Evolutionary conservation across 2,888 invertebrate genomes (phyloP).

Genomic region (Sesamia inferens): DNA sequence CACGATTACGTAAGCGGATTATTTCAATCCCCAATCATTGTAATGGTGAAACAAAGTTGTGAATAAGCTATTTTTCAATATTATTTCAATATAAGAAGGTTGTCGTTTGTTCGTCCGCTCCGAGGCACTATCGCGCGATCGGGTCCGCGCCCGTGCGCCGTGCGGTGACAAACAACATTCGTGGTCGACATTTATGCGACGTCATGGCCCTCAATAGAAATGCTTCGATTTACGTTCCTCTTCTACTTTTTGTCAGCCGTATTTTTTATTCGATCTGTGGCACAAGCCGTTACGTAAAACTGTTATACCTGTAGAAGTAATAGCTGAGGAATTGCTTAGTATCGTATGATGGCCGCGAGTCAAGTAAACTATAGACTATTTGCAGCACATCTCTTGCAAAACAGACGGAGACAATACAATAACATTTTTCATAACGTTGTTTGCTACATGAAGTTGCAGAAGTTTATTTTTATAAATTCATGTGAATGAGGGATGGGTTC

Average conservation of each 20-base stretch:
- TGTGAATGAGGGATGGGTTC: conserved; percentile 37
- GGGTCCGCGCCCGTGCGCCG: conserved; percentile 63
- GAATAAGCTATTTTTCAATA: conserved; percentile 78
- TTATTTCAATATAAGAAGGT: conserved; percentile 73
- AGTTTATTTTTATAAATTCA: conserved; percentile 47
- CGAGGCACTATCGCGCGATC: conserved; percentile 80
- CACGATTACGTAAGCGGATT: conserved; percentile 59
- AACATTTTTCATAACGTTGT: conserved; percentile 48
- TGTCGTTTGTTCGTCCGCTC: conserved; percentile 67
- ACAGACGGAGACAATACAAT: conserved; percentile 47
- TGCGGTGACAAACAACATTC: conserved; percentile 88
- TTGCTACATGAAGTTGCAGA: conserved; percentile 42
- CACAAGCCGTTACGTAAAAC: conserved; percentile 73
- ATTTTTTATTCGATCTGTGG: conserved; percentile 77
- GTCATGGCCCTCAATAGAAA: conserved; percentile 88
- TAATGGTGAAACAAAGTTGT: conserved; percentile 70
- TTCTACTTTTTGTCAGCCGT: conserved; percentile 79
- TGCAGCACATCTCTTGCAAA: conserved; percentile 34
- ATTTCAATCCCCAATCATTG: conserved; percentile 59
- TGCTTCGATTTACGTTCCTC: conserved; percentile 84
- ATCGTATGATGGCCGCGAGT: conserved; percentile 33
- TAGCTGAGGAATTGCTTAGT: conserved; percentile 42
- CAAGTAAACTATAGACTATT: conserved; percentile 38
- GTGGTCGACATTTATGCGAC: conserved; percentile 84
- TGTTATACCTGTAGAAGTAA: conserved; percentile 60